Conservation (phyloP, 2,888 invertebrate species). For the Tenthredo amoena region DNA sequence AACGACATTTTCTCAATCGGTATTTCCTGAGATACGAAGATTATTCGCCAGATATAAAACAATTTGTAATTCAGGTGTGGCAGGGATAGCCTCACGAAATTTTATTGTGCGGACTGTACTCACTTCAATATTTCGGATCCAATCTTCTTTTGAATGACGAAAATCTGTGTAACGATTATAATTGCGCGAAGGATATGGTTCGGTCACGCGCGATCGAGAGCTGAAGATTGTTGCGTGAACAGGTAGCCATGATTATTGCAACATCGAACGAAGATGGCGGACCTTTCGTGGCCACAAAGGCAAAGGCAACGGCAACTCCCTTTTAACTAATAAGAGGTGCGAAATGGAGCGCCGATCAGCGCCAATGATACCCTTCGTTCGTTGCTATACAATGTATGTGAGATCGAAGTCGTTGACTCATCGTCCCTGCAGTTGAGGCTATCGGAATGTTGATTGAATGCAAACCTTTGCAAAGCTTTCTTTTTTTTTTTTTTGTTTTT, state of each 20-base stretch:
- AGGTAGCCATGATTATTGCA: conserved; percentile 65
- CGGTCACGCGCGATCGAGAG: not conserved
- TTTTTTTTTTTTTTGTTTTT: conserved; percentile 19
- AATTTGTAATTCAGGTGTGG: no score
- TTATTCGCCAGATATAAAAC: no score
- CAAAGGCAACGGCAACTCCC: conserved; percentile 43
- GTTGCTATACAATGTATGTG: conserved; percentile 4
- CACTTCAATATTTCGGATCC: not conserved
- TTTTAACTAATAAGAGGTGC: conserved; percentile 16
- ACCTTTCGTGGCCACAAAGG: conserved; percentile 56
- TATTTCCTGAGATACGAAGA: no score
- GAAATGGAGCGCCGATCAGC: conserved; percentile 30
- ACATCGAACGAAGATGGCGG: conserved; percentile 64
- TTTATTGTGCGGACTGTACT: not conserved
- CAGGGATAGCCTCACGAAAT: no score
- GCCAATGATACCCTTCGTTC: conserved; percentile 15
- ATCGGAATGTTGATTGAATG: conserved; percentile 43
- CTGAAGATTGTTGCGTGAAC: conserved; percentile 48
- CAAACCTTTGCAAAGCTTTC: conserved; percentile 29
- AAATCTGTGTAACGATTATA: not conserved
- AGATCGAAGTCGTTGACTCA: conserved; percentile 24
- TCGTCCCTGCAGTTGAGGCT: conserved; percentile 9
- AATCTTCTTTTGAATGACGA: not conserved
- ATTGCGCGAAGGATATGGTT: not conserved
- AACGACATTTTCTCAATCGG: no score